phyloP scores from a whole-genome alignment of 2,888 invertebrate species.

The Melanotus villosus region DNA sequence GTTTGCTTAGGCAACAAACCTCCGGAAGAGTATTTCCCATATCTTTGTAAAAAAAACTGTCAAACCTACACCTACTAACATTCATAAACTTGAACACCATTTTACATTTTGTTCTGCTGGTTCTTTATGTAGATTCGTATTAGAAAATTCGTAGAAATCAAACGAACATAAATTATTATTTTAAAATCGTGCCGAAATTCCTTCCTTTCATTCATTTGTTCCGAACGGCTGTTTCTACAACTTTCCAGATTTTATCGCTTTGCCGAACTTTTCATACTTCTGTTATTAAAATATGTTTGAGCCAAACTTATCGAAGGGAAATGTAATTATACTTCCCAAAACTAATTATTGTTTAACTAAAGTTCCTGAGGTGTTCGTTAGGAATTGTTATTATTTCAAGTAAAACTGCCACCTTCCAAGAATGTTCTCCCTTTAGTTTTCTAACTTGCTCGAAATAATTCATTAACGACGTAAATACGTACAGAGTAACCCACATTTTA shows the following conservation, averaged over 20 bases:
- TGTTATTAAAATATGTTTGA: constrained; percentile 7
- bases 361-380: neutral
- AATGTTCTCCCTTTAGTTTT: neutral
- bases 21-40: neutral
- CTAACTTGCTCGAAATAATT: neutral
- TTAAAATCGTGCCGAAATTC: neutral
- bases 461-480: no score
- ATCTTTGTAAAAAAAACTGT: no score
- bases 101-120: no score
- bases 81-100: no score
- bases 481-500: no score
- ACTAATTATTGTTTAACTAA: constrained; percentile 14
- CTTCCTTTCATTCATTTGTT: neutral
- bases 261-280: constrained; percentile 1
- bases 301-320: constrained; percentile 3
- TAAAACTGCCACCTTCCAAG: neutral
- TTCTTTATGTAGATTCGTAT: no score
- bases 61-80: no score
- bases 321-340: constrained; percentile 3
- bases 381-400: neutral
- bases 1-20: neutral
- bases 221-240: neutral
- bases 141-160: neutral
- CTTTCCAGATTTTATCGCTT: constrained; percentile 1
- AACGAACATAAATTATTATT: neutral